Conservation (phyloP, 2,797 vertebrate genomes). For the Spheniscus humboldti region DNA sequence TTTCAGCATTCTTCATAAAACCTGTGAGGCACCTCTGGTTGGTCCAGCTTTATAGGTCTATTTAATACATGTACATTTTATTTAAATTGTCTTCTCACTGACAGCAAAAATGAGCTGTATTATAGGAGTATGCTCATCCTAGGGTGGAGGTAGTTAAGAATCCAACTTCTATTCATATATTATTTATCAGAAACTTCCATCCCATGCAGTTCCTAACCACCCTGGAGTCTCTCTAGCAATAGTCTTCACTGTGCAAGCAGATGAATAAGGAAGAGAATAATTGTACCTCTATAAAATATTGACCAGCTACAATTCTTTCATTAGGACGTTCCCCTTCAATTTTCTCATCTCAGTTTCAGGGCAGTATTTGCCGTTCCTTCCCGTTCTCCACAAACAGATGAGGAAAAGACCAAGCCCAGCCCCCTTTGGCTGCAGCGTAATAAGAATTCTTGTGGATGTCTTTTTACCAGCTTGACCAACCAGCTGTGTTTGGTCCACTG, state of each 20-base stretch:
- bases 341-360: background rate
- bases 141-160: background rate
- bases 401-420: background rate
- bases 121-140: background rate
- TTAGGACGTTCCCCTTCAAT: background rate
- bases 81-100: background rate
- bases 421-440: background rate
- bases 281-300: background rate
- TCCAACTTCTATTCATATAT: background rate
- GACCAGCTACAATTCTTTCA: background rate
- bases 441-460: background rate
- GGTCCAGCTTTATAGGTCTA: background rate
- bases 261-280: background rate
- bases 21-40: background rate
- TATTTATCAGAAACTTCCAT: slow-evolving; percentile 14
- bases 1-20: background rate
- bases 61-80: background rate
- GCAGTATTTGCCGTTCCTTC: background rate
- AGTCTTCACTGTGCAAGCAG: background rate
- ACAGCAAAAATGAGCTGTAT: background rate
- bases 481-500: background rate
- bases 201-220: background rate
- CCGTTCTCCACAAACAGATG: background rate
- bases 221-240: background rate
- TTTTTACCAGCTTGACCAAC: background rate